These are phyloP conservation scores for Lycaena phlaeas DNA, from an alignment of 2,888 invertebrate genomes.

Conservation along the genomic window DNA sequence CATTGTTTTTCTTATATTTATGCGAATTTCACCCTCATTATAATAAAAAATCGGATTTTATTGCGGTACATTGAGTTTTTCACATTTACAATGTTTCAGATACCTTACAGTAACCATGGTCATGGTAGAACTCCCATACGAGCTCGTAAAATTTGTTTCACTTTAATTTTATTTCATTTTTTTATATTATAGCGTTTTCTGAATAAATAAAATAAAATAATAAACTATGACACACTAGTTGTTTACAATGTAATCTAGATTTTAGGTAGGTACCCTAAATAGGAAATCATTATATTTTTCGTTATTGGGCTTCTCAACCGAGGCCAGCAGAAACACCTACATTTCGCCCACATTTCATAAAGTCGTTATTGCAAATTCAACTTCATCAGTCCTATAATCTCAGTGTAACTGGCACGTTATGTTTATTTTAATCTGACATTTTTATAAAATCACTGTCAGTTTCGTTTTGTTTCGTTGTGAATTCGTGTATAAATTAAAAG, in stretches of 20 bases:
- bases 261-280: conserved; percentile 12
- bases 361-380: conserved; percentile 40
- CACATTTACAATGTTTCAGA: no score
- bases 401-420: conserved; percentile 41
- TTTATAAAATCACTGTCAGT: conserved; percentile 9
- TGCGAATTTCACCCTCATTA: no score
- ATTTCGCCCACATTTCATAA: conserved; percentile 43
- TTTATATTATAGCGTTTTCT: no score
- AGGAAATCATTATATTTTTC: conserved; percentile 28
- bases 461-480: conserved; percentile 21
- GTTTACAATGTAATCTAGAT: neutral
- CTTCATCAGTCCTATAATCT: conserved; percentile 43
- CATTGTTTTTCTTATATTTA: no score
- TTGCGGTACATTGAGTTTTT: no score
- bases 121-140: no score
- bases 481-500: conserved; percentile 18
- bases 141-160: no score
- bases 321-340: conserved; percentile 47
- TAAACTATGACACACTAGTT: no score
- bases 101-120: no score
- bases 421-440: conserved; percentile 12
- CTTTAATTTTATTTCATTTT: no score
- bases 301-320: conserved; percentile 30
- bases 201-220: no score
- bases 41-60: no score